These are phyloP conservation scores for Druon quercuslanigerum DNA, from an alignment of 1,140 invertebrate genomes.

Conservation along the genomic window DNA sequence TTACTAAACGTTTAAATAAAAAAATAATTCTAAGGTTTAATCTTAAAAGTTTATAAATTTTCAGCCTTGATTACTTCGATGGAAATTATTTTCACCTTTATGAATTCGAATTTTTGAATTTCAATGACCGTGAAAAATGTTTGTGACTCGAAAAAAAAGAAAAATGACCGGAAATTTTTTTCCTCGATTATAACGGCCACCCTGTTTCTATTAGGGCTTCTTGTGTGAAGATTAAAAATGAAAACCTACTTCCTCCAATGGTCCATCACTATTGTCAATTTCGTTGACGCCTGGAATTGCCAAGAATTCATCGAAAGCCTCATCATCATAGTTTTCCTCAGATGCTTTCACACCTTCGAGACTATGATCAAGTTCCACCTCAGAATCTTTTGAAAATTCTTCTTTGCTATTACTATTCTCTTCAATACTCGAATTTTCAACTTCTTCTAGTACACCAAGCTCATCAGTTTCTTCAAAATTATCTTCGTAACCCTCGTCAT, in stretches of 20 bases:
- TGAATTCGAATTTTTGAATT: no score
- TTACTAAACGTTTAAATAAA: no score
- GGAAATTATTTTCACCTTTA: no score
- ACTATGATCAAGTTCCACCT: slow-evolving; percentile 8
- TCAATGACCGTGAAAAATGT: no score
- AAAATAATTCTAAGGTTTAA: no score
- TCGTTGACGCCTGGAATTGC: slow-evolving; percentile 64
- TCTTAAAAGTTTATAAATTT: no score
- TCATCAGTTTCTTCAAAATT: slow-evolving; percentile 37
- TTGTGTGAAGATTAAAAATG: background rate
- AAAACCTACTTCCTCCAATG: slow-evolving; percentile 70
- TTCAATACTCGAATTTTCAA: slow-evolving; percentile 62
- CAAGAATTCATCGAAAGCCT: slow-evolving; percentile 71
- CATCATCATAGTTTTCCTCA: slow-evolving; percentile 61
- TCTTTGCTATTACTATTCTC: slow-evolving; percentile 66
- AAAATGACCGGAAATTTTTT: no score
- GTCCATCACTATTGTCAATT: slow-evolving; percentile 66
- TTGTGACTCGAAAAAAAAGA: no score
- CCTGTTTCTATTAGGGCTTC: background rate
- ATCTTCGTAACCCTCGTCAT: slow-evolving; percentile 61
- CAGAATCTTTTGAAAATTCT: slow-evolving; percentile 49
- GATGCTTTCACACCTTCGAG: slow-evolving; percentile 50
- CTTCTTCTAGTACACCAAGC: slow-evolving; percentile 39
- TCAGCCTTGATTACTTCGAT: no score
- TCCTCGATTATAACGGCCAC: no score